Evolutionary conservation across 53 echinoderm and acorn worm genomes (phyloP), one percentile per base, ranked within the genome.

Genomic region (Henricia sp.): DNA sequence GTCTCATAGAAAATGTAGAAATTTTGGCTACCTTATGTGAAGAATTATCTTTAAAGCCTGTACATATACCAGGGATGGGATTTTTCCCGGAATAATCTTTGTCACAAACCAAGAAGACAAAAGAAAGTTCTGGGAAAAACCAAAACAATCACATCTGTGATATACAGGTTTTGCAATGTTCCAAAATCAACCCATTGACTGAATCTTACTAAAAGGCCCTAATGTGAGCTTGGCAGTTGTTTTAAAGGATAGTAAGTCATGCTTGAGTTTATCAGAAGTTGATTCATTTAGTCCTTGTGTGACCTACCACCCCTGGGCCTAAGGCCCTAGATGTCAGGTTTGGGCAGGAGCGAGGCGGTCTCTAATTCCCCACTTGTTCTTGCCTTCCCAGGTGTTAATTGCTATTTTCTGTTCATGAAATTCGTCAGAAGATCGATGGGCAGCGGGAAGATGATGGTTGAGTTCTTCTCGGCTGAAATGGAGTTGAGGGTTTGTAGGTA

Each of bases 401-500:
- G 67, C 37, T 37, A 66, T 37, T 52, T 50, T 17, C 30, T 58
- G 57, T 57, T 64, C 63, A 62, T 52, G 53, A 76, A 75, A 0
- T 76, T 76, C 3, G 67, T 16, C 37, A 97, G 73, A 26, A 97
- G 57, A 65, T 97, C 89, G 42, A 97, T 90, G 35, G 97, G 97
- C 72, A 97, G 72, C 17, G 97, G 97, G 90, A 97, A 97, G 70
- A 97, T 89, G 82, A 97, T 97, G 82, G 97, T 94, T 39, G 94
- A 94, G 78, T 94, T 97, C 94, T 96, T 96, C 82, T 97, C 97
- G 9, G 94, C 97, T 24, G 97, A 92, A 54, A 97, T 97, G 78
- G 90, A 92, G 89, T 97, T 94, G 44, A 97, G 89, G 23, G 97
- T 97, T 74, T 96, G 96, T 17, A 96, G 85, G 41, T 96, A 96